phyloP scores from a whole-genome alignment of 2,888 invertebrate genomes.

The Leucozona laternaria region DNA sequence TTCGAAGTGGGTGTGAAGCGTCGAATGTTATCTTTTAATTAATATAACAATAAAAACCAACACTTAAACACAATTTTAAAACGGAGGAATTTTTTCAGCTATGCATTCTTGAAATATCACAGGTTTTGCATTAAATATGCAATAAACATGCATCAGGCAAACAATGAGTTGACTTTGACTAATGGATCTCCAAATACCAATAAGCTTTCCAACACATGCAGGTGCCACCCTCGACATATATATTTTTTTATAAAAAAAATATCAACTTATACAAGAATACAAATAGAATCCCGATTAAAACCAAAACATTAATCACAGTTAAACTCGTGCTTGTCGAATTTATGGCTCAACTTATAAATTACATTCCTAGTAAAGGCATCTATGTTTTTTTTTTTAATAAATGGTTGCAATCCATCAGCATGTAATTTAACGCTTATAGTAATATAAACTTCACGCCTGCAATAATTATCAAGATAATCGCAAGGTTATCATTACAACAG shows the following conservation, averaged over 20 bases:
- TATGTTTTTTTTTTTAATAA: not conserved
- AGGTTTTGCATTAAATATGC: not conserved
- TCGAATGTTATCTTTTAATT: too few relatives aligned
- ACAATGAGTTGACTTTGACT: conserved; percentile 5
- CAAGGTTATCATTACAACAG: conserved; percentile 31
- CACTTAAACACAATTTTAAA: too few relatives aligned
- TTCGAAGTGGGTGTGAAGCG: too few relatives aligned
- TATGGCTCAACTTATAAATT: conserved; percentile 37
- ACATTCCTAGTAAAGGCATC: not conserved
- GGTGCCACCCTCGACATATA: conserved; percentile 20
- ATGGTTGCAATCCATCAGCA: conserved; percentile 33
- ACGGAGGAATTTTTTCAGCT: too few relatives aligned
- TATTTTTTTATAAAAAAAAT: not conserved
- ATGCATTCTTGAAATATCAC: too few relatives aligned
- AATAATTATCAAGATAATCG: conserved; percentile 30
- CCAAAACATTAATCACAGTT: conserved; percentile 23
- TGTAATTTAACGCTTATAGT: conserved; percentile 22
- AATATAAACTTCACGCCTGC: conserved; percentile 12
- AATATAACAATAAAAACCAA: too few relatives aligned
- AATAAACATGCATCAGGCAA: not conserved
- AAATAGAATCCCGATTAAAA: conserved; percentile 1
- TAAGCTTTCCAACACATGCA: not conserved
- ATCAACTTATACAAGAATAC: not conserved
- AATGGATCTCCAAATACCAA: not conserved
- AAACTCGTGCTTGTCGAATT: conserved; percentile 11